These are phyloP conservation scores for Ochropleura plecta DNA, from an alignment of 2,888 invertebrate genomes.

Conservation along the genomic window DNA sequence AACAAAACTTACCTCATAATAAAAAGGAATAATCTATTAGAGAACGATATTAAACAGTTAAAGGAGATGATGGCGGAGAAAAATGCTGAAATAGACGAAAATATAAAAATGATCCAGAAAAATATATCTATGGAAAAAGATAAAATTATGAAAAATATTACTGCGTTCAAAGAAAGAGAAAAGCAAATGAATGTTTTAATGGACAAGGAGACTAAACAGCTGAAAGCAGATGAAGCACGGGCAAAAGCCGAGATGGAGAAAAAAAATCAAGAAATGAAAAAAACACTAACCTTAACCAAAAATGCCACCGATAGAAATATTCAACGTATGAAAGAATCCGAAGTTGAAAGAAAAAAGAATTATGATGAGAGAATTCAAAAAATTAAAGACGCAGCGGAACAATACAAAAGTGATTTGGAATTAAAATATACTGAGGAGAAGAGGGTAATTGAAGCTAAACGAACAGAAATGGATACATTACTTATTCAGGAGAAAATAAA, in stretches of 20 bases:
- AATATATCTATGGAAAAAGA: background rate
- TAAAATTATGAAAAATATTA: slow-evolving; percentile 6
- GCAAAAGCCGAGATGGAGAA: slow-evolving; percentile 3
- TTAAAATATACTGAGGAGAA: background rate
- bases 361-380: background rate
- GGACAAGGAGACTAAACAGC: background rate
- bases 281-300: background rate
- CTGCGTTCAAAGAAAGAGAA: slow-evolving; percentile 5
- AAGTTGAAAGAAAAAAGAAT: background rate
- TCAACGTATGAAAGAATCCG: background rate
- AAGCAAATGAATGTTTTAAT: background rate
- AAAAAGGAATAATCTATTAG: slow-evolving; percentile 1
- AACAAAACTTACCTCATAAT: slow-evolving; percentile 9
- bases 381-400: background rate
- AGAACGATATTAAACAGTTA: slow-evolving; percentile 9
- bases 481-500: background rate
- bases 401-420: background rate
- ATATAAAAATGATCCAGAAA: background rate
- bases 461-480: background rate
- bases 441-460: background rate
- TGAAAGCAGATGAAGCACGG: slow-evolving; percentile 19
- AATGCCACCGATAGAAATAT: background rate
- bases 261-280: slow-evolving; percentile 4
- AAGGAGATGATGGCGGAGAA: background rate
- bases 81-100: slow-evolving; percentile 9